These are phyloP conservation scores for Idaea biselata DNA, from an alignment of 2,888 invertebrate species.

Conservation along the genomic window DNA sequence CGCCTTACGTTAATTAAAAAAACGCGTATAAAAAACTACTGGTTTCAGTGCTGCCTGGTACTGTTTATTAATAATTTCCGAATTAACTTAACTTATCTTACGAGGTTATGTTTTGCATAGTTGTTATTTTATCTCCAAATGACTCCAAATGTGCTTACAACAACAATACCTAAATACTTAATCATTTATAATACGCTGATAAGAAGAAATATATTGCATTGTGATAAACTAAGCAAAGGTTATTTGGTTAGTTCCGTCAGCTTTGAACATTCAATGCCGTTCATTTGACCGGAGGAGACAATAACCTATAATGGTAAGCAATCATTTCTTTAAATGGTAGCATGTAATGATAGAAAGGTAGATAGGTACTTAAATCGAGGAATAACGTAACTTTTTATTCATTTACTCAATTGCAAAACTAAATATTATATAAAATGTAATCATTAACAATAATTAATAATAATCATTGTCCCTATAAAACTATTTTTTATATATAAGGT, in stretches of 20 bases:
- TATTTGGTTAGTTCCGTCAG: neutral
- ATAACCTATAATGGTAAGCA: too few species aligned
- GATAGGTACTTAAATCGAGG: too few species aligned
- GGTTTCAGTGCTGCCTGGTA: neutral
- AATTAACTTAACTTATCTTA: neutral
- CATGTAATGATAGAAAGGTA: too few species aligned
- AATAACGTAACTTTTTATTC: too few species aligned
- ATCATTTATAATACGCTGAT: neutral
- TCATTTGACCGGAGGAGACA: slow-evolving; percentile 4
- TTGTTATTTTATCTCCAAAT: neutral
- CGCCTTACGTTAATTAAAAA: too few species aligned
- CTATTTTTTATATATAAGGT: too few species aligned
- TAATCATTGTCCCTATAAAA: too few species aligned
- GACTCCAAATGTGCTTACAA: neutral
- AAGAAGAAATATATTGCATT: neutral
- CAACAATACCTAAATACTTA: neutral
- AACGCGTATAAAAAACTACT: neutral
- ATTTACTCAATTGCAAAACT: too few species aligned
- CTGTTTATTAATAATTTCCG: neutral
- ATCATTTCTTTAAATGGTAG: too few species aligned
- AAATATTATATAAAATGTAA: too few species aligned
- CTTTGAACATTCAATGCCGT: slow-evolving; percentile 16
- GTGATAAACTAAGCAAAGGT: neutral
- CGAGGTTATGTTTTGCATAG: neutral
- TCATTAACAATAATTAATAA: too few species aligned